Percentiles rank a stretch among this genome's conserved stretches.
Evolutionary conservation across 2,888 invertebrate species (phyloP).

Genomic region (Sesia apiformis): DNA sequence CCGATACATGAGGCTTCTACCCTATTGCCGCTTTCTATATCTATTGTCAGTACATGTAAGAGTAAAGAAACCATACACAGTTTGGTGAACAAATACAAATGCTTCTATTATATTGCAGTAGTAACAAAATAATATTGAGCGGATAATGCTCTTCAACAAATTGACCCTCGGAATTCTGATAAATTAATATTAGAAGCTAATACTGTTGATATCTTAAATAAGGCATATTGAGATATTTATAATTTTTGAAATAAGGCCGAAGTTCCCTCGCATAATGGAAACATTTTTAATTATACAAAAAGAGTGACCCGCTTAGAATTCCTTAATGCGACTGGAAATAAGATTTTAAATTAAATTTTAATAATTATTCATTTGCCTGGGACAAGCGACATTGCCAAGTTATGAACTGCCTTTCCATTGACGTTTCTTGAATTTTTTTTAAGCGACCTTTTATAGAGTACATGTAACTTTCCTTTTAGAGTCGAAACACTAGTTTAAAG

Average conservation of each 20-base stretch:
- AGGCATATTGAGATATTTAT: no score
- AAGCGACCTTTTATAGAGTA: constrained; percentile 42
- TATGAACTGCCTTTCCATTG: constrained; percentile 34
- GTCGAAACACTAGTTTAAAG: constrained; percentile 23
- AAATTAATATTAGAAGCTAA: no score
- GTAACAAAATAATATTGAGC: no score
- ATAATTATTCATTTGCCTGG: constrained; percentile 46
- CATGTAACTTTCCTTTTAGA: constrained; percentile 54
- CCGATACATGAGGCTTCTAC: constrained; percentile 9
- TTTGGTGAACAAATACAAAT: no score
- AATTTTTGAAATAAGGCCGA: background rate
- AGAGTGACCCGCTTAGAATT: constrained; percentile 39
- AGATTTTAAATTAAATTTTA: constrained; percentile 38
- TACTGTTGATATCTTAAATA: no score
- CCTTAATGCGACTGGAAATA: constrained; percentile 41
- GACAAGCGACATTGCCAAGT: constrained; percentile 51
- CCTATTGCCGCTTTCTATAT: background rate
- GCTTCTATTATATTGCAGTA: no score
- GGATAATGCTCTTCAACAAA: no score
- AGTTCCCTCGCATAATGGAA: constrained; percentile 6
- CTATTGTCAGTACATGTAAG: no score
- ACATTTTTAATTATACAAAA: constrained; percentile 42
- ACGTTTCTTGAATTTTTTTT: constrained; percentile 38
- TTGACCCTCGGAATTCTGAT: no score
- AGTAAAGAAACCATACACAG: no score